These are phyloP conservation scores for Contarinia nasturtii DNA, from an alignment of 1,140 invertebrate species.

Conservation along the genomic window DNA sequence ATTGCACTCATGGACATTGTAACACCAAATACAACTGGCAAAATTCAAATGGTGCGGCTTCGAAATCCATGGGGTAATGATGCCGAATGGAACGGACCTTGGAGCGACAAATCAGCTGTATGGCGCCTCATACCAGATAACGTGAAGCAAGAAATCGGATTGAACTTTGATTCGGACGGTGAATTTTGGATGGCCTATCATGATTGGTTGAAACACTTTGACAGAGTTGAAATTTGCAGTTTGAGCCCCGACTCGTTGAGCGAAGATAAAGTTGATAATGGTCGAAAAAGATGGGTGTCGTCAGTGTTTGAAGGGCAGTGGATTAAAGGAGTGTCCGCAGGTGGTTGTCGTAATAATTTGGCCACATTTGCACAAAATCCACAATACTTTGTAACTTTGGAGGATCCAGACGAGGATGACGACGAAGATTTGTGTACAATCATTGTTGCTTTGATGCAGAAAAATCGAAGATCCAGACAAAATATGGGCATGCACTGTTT, in stretches of 20 bases:
- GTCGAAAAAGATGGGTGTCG: constrained; percentile 78
- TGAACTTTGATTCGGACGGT: constrained; percentile 88
- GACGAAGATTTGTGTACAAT: constrained; percentile 84
- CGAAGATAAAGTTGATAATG: constrained; percentile 41
- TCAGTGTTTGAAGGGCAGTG: constrained; percentile 88
- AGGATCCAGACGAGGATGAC: constrained; percentile 80
- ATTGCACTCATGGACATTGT: constrained; percentile 78
- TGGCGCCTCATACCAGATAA: constrained; percentile 83
- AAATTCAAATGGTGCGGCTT: constrained; percentile 73
- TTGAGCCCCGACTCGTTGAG: constrained; percentile 86
- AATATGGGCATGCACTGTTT: constrained; percentile 80
- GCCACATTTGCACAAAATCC: constrained; percentile 93
- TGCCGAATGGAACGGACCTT: constrained; percentile 93
- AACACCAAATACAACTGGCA: constrained; percentile 60
- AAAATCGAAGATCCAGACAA: constrained; percentile 77
- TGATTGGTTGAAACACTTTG: constrained; percentile 58
- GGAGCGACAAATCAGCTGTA: constrained; percentile 61
- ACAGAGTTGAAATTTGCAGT: constrained; percentile 82
- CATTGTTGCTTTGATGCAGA: constrained; percentile 85
- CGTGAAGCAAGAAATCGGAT: constrained; percentile 72
- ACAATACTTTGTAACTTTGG: constrained; percentile 79
- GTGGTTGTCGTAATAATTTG: constrained; percentile 91
- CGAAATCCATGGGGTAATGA: constrained; percentile 98
- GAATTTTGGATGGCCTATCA: constrained; percentile 96
- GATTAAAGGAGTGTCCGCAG: constrained; percentile 73